These are phyloP conservation scores for Vimba vimba DNA, from an alignment of 2,113 vertebrate genomes.

Conservation along the genomic window DNA sequence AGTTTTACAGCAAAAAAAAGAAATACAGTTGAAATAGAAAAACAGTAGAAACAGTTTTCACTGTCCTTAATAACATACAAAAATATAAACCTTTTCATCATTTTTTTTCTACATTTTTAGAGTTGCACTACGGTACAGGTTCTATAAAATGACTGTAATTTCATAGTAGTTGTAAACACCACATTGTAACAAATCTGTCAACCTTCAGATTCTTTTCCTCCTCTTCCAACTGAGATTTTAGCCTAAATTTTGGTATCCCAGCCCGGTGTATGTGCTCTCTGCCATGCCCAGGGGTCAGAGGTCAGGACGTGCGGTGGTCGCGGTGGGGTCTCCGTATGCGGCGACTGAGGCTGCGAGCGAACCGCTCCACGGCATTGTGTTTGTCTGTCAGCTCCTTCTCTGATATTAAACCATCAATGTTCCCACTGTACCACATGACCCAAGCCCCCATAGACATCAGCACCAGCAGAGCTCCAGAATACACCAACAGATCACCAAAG, in stretches of 20 bases:
- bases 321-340: conserved; percentile 63
- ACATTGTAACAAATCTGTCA: neutral
- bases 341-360: conserved; percentile 73
- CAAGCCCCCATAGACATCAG: conserved; percentile 85
- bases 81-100: neutral
- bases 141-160: neutral
- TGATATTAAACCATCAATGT: conserved; percentile 80
- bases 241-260: neutral
- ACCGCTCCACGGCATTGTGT: conserved; percentile 69
- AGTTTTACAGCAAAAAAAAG: neutral
- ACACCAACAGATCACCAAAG: conserved; percentile 88
- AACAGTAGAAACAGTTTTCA: too few relatives aligned
- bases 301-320: conserved; percentile 62
- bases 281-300: conserved; percentile 19
- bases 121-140: neutral
- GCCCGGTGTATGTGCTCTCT: neutral
- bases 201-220: neutral
- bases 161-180: neutral
- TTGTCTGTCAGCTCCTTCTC: conserved; percentile 62
- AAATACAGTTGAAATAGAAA: neutral
- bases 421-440: conserved; percentile 93
- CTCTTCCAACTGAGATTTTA: neutral
- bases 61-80: neutral
- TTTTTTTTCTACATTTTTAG: too few relatives aligned
- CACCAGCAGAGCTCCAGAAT: conserved; percentile 83